Conservation (phyloP, 2,113 vertebrate genomes). For the Ailuropoda melanoleuca region DNA sequence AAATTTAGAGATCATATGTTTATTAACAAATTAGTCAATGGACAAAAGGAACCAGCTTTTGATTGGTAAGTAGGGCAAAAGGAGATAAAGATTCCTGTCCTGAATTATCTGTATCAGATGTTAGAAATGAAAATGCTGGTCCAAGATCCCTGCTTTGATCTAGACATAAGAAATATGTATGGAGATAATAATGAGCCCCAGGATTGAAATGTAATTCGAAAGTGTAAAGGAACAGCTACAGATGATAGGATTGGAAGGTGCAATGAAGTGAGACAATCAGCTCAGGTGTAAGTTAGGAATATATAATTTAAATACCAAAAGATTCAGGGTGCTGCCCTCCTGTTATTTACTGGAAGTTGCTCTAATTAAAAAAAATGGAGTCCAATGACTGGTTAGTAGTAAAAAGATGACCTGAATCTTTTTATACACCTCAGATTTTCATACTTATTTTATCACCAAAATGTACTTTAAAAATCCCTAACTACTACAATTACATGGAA, state of each 20-base stretch:
- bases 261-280: background rate
- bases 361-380: background rate
- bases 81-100: background rate
- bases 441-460: background rate
- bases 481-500: background rate
- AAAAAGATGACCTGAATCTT: background rate
- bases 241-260: background rate
- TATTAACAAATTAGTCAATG: background rate
- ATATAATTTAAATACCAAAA: background rate
- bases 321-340: fast-evolving
- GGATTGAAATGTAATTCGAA: background rate
- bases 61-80: background rate
- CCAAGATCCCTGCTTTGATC: background rate
- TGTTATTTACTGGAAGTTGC: background rate
- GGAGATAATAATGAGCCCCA: background rate
- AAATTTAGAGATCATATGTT: background rate
- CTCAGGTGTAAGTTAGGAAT: background rate
- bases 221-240: background rate
- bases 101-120: background rate
- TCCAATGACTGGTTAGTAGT: background rate
- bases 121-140: background rate
- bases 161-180: background rate
- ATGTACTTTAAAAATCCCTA: background rate
- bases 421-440: background rate
- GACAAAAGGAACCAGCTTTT: background rate